These are phyloP conservation scores for Platysteira castanea DNA, from an alignment of 2,113 vertebrate genomes.

Conservation along the genomic window DNA sequence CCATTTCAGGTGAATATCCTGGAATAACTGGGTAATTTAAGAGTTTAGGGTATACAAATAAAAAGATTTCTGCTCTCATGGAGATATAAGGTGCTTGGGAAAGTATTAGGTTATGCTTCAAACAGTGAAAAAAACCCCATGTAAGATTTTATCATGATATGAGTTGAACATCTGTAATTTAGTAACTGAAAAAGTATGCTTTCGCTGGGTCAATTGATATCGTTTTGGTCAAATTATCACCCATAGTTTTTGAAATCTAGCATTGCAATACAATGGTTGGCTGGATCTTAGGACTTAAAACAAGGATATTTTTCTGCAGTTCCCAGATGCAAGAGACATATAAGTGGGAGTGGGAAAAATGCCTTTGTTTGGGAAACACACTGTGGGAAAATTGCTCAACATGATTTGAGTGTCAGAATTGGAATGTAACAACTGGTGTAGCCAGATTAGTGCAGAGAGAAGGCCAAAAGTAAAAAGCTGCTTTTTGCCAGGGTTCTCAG, in stretches of 20 bases:
- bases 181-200: neutral
- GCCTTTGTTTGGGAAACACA: constrained; percentile 28
- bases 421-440: neutral
- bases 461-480: neutral
- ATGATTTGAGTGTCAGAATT: neutral
- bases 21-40: neutral
- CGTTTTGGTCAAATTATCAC: neutral
- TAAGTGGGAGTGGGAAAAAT: constrained; percentile 27
- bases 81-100: neutral
- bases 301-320: neutral
- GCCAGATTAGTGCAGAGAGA: neutral
- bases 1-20: neutral
- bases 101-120: neutral
- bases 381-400: constrained; percentile 40
- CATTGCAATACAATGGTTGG: neutral
- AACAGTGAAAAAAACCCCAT: neutral
- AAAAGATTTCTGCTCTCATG: neutral
- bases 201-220: neutral
- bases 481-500: neutral
- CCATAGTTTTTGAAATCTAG: neutral
- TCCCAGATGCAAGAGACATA: neutral
- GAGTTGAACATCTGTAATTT: constrained; percentile 1
- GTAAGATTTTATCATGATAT: neutral
- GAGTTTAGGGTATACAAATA: neutral
- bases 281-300: neutral